Conservation (phyloP, 2,113 vertebrate genomes). For the Cairina moschata region DNA sequence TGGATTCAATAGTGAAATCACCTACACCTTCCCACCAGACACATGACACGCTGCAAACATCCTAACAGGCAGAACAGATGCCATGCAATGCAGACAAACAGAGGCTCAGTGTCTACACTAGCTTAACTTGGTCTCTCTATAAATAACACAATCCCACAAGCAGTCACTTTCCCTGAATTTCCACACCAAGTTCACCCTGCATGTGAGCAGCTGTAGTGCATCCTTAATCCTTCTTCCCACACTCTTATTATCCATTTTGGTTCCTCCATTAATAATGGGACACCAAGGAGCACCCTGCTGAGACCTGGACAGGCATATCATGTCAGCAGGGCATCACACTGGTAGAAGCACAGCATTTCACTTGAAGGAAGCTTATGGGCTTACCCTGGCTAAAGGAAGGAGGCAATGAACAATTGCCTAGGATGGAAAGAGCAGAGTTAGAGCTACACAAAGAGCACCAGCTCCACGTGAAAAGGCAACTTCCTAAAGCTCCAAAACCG, state of each 20-base stretch:
- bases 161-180: not conserved
- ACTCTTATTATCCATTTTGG: not conserved
- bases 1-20: not conserved
- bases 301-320: not conserved
- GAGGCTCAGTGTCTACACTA: not conserved
- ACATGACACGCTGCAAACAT: not conserved
- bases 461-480: not conserved
- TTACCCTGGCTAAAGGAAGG: not conserved
- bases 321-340: not conserved
- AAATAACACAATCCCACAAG: not conserved
- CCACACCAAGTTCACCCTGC: not conserved
- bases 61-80: not conserved
- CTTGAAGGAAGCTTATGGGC: not conserved
- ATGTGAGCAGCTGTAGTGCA: not conserved
- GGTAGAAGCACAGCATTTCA: not conserved
- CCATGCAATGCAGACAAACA: slow-evolving; percentile 56
- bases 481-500: not conserved
- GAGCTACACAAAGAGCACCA: not conserved
- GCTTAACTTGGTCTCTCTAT: not conserved
- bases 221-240: not conserved
- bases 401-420: not conserved
- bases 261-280: not conserved
- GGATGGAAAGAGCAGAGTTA: not conserved
- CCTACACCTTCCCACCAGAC: not conserved
- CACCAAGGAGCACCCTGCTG: not conserved